These are phyloP conservation scores for Zygogramma bicolorata DNA, from an alignment of 2,888 invertebrate species.

Conservation along the genomic window DNA sequence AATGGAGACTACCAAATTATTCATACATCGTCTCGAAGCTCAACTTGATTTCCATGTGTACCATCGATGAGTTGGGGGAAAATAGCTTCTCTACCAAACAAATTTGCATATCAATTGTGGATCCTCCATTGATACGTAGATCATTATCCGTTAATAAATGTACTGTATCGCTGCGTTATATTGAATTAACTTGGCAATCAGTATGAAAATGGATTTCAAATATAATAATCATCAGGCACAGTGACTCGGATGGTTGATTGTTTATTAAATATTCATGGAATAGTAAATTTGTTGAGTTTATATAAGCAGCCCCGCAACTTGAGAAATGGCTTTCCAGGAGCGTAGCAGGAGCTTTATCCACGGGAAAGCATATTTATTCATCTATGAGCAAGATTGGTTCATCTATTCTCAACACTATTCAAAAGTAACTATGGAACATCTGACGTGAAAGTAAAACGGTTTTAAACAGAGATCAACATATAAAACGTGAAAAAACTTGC, in stretches of 20 bases:
- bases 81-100: background rate
- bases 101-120: slow-evolving; percentile 5
- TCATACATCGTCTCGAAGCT: too few species aligned
- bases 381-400: too few species aligned
- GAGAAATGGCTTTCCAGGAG: background rate
- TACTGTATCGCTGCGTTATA: background rate
- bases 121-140: background rate
- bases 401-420: too few species aligned
- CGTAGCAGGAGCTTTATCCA: background rate
- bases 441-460: too few species aligned
- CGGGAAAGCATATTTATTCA: background rate
- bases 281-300: slow-evolving; percentile 3
- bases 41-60: background rate
- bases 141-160: background rate
- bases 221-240: background rate
- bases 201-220: slow-evolving; percentile 6
- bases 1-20: too few species aligned
- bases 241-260: background rate
- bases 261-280: slow-evolving; percentile 1
- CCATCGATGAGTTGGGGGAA: background rate
- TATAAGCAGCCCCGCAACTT: background rate
- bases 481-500: too few species aligned
- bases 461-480: too few species aligned
- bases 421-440: too few species aligned
- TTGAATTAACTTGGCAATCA: slow-evolving; percentile 7